Percentiles rank a stretch among this genome's conserved stretches.
Evolutionary conservation across 2,113 vertebrate species (phyloP).

Genomic region (Jacana jacana): DNA sequence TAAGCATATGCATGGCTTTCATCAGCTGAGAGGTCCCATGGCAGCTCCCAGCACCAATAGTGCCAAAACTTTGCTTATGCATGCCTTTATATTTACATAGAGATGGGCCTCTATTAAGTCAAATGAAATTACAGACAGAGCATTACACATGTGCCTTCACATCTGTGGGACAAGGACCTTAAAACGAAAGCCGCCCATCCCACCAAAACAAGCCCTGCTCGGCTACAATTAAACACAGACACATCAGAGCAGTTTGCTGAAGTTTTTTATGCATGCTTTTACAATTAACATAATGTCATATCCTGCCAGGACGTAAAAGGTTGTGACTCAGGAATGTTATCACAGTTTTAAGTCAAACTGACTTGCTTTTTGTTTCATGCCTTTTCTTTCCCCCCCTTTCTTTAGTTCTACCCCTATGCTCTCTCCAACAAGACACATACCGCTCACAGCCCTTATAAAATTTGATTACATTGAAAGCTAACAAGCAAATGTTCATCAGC

Average conservation of each 20-base stretch:
- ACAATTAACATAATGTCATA: slow-evolving; percentile 38
- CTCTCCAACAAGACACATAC: neutral
- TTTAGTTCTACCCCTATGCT: neutral
- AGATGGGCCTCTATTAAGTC: neutral
- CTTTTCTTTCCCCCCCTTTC: neutral
- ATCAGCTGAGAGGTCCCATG: neutral
- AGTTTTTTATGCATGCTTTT: slow-evolving; percentile 50
- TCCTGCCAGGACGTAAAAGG: neutral
- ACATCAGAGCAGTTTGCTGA: neutral
- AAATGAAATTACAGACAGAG: neutral
- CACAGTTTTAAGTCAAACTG: neutral
- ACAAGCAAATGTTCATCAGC: neutral
- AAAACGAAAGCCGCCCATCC: neutral
- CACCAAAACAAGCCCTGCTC: neutral
- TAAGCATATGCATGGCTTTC: neutral
- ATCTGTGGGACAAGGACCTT: slow-evolving; percentile 22
- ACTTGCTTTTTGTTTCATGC: neutral
- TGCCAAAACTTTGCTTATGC: neutral
- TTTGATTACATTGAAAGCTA: neutral
- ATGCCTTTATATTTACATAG: neutral
- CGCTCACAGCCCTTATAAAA: neutral
- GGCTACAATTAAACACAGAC: slow-evolving; percentile 38
- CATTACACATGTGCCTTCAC: slow-evolving; percentile 5
- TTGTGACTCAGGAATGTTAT: slow-evolving; percentile 45
- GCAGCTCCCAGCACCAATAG: neutral